These are phyloP conservation scores for Dasypogon diadema DNA, from an alignment of 2,888 invertebrate species.

Conservation along the genomic window DNA sequence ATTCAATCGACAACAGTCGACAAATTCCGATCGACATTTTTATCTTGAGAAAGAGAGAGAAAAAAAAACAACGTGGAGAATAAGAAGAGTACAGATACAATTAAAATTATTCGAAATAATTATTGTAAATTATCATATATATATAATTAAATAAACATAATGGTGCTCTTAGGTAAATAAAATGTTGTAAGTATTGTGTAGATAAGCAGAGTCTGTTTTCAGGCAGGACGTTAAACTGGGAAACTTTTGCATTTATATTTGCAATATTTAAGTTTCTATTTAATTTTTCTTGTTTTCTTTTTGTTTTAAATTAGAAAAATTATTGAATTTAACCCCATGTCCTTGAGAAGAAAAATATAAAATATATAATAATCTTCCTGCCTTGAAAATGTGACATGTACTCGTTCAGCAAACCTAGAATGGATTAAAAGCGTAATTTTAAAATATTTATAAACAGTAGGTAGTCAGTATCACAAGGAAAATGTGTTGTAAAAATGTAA, in stretches of 20 bases:
- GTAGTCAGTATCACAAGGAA: conserved; percentile 22
- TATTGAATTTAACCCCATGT: too few relatives aligned
- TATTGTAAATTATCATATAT: conserved; percentile 2
- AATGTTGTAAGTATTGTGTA: conserved; percentile 21
- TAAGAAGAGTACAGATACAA: not conserved
- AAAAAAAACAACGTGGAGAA: not conserved
- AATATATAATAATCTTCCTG: not conserved
- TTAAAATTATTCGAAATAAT: not conserved
- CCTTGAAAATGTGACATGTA: not conserved
- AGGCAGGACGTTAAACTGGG: not conserved
- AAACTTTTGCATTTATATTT: not conserved
- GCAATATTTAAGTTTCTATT: not conserved
- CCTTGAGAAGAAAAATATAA: not conserved
- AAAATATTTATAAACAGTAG: conserved; percentile 21
- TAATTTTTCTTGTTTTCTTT: not conserved
- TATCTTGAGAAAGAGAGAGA: not conserved
- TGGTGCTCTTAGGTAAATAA: conserved; percentile 47
- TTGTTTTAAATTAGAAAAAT: not conserved
- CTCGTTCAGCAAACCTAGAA: not conserved
- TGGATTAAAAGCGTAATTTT: conserved; percentile 7
- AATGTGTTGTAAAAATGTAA: conserved; percentile 43
- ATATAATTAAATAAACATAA: conserved; percentile 32
- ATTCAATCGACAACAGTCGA: not conserved
- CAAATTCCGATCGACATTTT: conserved; percentile 12
- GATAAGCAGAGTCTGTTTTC: not conserved